Percentiles rank a stretch among this genome's conserved stretches.
These are phyloP conservation scores for Argopecten irradians DNA, from an alignment of 1,140 invertebrate genomes.

Conservation along the genomic window DNA sequence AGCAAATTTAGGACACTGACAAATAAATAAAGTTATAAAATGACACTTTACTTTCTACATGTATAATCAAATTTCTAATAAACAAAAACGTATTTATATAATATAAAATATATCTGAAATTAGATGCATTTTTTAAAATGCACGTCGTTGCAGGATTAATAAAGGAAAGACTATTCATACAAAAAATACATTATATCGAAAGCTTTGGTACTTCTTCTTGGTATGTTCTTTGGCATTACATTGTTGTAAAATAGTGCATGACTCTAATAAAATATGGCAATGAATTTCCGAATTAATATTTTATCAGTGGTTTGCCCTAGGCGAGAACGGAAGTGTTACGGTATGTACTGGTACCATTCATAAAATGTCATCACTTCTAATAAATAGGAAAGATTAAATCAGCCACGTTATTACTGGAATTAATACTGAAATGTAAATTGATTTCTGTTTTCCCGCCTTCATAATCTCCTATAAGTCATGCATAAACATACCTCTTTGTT, in stretches of 20 bases:
- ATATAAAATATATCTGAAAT: too few species aligned
- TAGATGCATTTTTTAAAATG: too few species aligned
- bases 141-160: neutral
- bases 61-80: too few species aligned
- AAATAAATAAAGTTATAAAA: too few species aligned
- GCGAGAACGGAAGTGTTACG: neutral
- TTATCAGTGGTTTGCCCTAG: neutral
- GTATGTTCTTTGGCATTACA: neutral
- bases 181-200: neutral
- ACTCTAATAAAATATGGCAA: neutral
- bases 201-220: neutral
- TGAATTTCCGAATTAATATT: neutral
- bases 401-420: neutral
- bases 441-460: neutral
- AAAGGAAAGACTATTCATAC: neutral
- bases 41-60: too few species aligned
- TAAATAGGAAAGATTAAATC: neutral
- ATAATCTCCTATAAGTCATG: too few species aligned
- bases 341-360: neutral
- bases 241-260: constrained; percentile 12
- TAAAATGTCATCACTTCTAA: neutral
- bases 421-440: neutral
- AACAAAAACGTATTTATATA: too few species aligned
- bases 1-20: too few species aligned
- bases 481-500: too few species aligned